Conservation (phyloP, 2,113 vertebrate species). For the Sapajus apella region DNA sequence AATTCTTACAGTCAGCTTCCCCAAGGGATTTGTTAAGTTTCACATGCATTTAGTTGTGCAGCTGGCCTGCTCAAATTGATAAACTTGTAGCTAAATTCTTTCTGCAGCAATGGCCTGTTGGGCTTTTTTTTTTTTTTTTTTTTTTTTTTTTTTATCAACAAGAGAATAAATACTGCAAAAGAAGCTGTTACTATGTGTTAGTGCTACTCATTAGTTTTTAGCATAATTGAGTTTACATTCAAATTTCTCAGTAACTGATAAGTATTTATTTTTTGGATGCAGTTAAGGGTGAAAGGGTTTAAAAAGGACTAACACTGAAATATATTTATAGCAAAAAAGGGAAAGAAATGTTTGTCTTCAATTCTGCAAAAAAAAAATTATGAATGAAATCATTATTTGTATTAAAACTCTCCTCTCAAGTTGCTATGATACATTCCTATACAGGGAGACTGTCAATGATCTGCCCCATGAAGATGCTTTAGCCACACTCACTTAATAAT, state of each 20-base stretch:
- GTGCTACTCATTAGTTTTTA: conserved; percentile 69
- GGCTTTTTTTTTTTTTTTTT: conserved; percentile 66
- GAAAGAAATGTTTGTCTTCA: conserved; percentile 50
- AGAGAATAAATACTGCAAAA: conserved; percentile 80
- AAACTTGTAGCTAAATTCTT: conserved; percentile 89
- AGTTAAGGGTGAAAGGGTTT: conserved; percentile 73
- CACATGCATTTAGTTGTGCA: conserved; percentile 92
- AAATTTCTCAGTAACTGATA: conserved; percentile 80
- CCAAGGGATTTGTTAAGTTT: conserved; percentile 94
- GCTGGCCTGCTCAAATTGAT: conserved; percentile 92
- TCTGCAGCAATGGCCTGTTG: conserved; percentile 75
- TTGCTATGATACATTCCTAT: neutral
- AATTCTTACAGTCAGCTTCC: conserved; percentile 91
- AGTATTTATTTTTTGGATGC: conserved; percentile 81
- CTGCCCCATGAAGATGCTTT: neutral
- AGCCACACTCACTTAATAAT: neutral
- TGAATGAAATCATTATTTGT: conserved; percentile 53
- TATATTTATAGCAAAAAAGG: conserved; percentile 55
- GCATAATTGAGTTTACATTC: conserved; percentile 81
- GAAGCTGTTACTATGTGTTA: conserved; percentile 74
- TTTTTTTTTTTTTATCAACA: conserved; percentile 73
- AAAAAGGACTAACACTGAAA: conserved; percentile 61
- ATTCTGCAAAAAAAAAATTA: conserved; percentile 35
- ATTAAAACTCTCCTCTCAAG: conserved; percentile 33
- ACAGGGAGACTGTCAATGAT: neutral